Base-by-base conservation (phyloP, 2,888 invertebrate species). In the Synanthedon andrenaeformis region DNA sequence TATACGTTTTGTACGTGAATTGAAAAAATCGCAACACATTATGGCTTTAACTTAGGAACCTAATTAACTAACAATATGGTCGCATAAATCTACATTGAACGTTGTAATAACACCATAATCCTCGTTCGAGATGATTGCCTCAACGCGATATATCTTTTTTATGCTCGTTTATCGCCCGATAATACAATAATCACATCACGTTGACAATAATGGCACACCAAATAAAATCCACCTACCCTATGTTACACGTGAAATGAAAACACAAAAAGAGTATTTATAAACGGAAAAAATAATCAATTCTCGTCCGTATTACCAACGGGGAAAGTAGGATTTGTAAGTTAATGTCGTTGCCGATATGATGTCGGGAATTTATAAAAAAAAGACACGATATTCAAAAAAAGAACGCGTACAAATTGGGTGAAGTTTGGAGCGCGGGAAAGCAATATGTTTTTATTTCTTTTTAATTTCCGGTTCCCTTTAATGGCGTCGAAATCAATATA, bases 401-500 rank as follows among this genome's bases (percentile, higher is more conserved):
- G 76, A 82, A 80, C 77, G 76, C 71, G 76, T 77, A 84, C 84
- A 84, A 85, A 84, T 84, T 85, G 84, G 82, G 75, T 75, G 77
- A 84, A 84, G 79, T 83, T 76, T 70, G 79, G 77, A 74, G 76
- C 73, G 79, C 83, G 82, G 84, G 84, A 82, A 84, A 79, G 84
- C 84, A 82, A 83, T 84, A 83, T 83, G 79, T 84, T 85, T 85
- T 85, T 84, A 84, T 84, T 84, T 82, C 83, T 85, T 84, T 85
- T 85, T 84, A 85, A 84, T 85, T 85, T 84, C 85, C 84, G 84
- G 84, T 82, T 76, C 76, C 80, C 74, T 82, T 82, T 84, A 84
- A 85, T 85, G 84, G 84, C 84, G 84, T 81, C 82, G 84, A 84
- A 85, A 85, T 84, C 84, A 84, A 85, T 85, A 85, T 85, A 78